Evolutionary conservation across 2,888 invertebrate species (phyloP).

Genomic region (Drosophila acutilabella): DNA sequence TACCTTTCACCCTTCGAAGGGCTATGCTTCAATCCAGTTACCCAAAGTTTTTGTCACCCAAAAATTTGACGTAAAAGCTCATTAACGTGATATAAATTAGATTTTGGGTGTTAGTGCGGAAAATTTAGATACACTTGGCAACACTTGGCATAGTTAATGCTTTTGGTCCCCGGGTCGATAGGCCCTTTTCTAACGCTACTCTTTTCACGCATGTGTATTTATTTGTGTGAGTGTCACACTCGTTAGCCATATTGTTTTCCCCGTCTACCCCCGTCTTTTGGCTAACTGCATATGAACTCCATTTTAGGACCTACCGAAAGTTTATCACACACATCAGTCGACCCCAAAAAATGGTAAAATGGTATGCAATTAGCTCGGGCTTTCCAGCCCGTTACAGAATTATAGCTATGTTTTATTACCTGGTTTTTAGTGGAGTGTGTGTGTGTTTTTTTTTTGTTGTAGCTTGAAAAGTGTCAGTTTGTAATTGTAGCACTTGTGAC

Average conservation of each 20-base stretch:
- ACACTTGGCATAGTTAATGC: conserved; percentile 70
- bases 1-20: background rate
- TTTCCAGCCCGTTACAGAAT: conserved; percentile 5
- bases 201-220: conserved; percentile 14
- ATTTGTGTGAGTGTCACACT: conserved; percentile 24
- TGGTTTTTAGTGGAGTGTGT: conserved; percentile 1
- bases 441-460: background rate
- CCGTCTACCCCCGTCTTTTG: background rate
- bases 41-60: conserved; percentile 42
- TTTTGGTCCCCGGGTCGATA: conserved; percentile 26
- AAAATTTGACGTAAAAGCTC: conserved; percentile 76
- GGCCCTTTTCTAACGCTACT: conserved; percentile 10
- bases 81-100: conserved; percentile 80
- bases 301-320: conserved; percentile 18
- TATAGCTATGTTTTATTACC: conserved; percentile 41
- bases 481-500: background rate
- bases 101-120: conserved; percentile 75
- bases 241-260: conserved; percentile 52
- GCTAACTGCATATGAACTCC: conserved; percentile 15
- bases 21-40: conserved; percentile 8
- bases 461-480: background rate
- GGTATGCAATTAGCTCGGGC: conserved; percentile 50
- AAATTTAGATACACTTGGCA: conserved; percentile 68
- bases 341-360: conserved; percentile 45
- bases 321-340: conserved; percentile 57